A percentile compares a stretch with the other conserved stretches of the same genome.
Evolutionary conservation across 2,888 invertebrate genomes (phyloP).

Genomic region (Anticlea derivata): DNA sequence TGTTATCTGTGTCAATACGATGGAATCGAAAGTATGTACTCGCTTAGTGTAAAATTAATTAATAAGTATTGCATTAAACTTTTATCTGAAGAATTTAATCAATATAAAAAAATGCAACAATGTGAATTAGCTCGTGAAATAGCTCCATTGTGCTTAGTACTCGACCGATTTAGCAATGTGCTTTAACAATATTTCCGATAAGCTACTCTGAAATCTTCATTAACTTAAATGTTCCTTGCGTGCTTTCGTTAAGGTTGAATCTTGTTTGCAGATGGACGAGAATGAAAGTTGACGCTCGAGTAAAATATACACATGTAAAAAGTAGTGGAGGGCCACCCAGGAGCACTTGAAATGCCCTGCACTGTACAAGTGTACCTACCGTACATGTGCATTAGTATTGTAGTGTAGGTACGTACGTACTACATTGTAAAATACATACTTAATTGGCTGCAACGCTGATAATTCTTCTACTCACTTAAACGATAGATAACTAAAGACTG

Average conservation of each 20-base stretch:
- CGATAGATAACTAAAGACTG: too few relatives aligned
- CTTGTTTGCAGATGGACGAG: slow-evolving; percentile 51
- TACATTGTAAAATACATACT: too few relatives aligned
- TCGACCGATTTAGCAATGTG: slow-evolving; percentile 69
- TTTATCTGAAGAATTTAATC: slow-evolving; percentile 31
- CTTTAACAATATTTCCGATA: slow-evolving; percentile 67
- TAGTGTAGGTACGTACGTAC: neutral
- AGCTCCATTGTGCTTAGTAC: slow-evolving; percentile 72
- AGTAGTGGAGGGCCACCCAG: slow-evolving; percentile 74
- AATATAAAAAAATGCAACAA: slow-evolving; percentile 57
- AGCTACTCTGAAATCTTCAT: slow-evolving; percentile 51
- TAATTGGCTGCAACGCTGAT: neutral
- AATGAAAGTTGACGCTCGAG: slow-evolving; percentile 67
- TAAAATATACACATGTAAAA: slow-evolving; percentile 70
- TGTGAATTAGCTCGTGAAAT: slow-evolving; percentile 77
- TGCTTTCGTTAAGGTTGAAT: slow-evolving; percentile 58
- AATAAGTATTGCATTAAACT: neutral
- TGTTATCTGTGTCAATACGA: too few relatives aligned
- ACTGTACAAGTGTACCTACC: neutral
- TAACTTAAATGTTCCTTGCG: slow-evolving; percentile 49
- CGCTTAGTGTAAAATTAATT: neutral
- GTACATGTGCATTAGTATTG: slow-evolving; percentile 1
- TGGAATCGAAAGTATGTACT: too few relatives aligned
- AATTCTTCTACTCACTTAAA: neutral
- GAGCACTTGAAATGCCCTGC: slow-evolving; percentile 41